These are phyloP conservation scores for Tenodera sinensis DNA, from an alignment of 2,888 invertebrate species.

Conservation along the genomic window DNA sequence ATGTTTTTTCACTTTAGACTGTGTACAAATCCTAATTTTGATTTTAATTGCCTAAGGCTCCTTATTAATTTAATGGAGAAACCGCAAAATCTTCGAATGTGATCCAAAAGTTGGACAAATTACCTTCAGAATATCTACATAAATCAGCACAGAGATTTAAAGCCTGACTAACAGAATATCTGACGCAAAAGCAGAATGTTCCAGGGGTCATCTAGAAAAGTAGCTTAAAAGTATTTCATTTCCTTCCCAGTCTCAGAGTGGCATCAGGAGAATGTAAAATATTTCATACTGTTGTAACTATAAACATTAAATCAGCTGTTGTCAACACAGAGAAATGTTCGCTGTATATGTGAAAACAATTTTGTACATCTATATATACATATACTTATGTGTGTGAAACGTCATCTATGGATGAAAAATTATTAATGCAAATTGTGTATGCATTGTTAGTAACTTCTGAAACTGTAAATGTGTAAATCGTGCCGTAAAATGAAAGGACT, in stretches of 20 bases:
- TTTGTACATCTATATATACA: background rate
- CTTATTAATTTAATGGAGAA: too few species aligned
- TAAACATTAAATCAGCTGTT: background rate
- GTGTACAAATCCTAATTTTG: too few species aligned
- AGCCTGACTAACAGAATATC: too few species aligned
- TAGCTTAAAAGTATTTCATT: background rate
- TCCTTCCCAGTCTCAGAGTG: background rate
- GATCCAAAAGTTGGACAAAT: too few species aligned
- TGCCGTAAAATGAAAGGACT: background rate
- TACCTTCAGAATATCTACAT: too few species aligned
- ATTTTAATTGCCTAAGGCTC: too few species aligned
- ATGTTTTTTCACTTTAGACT: too few species aligned
- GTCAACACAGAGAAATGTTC: background rate
- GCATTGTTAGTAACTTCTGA: background rate
- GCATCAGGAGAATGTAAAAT: background rate
- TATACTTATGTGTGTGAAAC: background rate
- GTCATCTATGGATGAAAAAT: background rate
- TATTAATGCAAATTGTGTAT: background rate
- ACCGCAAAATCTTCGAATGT: too few species aligned
- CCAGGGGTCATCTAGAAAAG: background rate
- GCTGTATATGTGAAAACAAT: background rate
- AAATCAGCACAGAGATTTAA: too few species aligned
- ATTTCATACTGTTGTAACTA: background rate
- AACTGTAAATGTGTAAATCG: background rate
- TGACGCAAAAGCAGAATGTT: background rate